Evolutionary conservation across 2,888 invertebrate species (phyloP).

Genomic region (Leptinotarsa juncta): DNA sequence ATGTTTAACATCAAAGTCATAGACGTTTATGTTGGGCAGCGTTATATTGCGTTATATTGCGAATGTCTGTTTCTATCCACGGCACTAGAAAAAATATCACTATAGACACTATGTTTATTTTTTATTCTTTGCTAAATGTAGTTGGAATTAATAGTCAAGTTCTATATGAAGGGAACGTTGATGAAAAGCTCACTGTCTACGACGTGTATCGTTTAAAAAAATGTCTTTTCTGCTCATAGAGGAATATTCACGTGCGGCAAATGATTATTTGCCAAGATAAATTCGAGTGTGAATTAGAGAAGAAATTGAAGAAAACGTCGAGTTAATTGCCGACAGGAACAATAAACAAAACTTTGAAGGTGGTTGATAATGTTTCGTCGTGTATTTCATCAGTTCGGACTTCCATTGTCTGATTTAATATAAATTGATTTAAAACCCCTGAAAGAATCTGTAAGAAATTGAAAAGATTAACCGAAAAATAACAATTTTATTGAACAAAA

Average conservation of each 20-base stretch:
- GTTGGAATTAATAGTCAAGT: too few species aligned
- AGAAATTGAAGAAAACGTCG: neutral
- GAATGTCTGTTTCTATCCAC: neutral
- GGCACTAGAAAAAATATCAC: constrained; percentile 4
- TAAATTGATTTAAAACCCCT: too few species aligned
- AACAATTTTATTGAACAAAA: too few species aligned
- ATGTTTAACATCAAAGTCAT: neutral
- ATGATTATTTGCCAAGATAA: neutral
- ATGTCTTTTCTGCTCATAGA: neutral
- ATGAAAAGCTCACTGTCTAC: neutral
- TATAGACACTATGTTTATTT: neutral
- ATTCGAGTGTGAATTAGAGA: neutral
- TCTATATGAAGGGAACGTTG: neutral
- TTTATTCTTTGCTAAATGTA: neutral
- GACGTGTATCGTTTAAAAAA: neutral
- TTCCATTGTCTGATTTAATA: too few species aligned
- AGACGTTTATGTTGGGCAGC: neutral
- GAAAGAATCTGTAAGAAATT: too few species aligned
- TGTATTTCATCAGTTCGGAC: too few species aligned
- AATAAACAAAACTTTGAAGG: neutral
- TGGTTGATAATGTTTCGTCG: too few species aligned
- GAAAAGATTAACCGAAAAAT: too few species aligned
- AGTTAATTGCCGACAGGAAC: neutral
- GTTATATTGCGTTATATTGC: too few species aligned
- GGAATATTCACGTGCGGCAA: neutral